These are phyloP conservation scores for Synanthedon myopaeformis DNA, from an alignment of 2,888 invertebrate genomes.

Conservation along the genomic window DNA sequence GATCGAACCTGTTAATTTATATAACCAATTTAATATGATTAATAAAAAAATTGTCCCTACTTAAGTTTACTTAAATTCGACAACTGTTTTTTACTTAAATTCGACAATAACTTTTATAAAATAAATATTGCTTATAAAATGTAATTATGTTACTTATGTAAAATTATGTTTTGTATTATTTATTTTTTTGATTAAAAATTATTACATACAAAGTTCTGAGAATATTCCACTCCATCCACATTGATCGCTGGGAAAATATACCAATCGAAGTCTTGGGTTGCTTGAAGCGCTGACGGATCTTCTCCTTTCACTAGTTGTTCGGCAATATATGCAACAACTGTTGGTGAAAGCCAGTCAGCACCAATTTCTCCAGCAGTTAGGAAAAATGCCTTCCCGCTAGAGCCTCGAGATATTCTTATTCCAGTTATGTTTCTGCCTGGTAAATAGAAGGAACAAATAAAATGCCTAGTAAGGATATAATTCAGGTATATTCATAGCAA, in stretches of 20 bases:
- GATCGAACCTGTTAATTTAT: constrained; percentile 56
- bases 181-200: too few species aligned
- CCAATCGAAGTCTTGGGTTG: constrained; percentile 75
- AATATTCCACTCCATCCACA: constrained; percentile 81
- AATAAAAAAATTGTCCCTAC: too few species aligned
- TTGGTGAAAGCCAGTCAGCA: constrained; percentile 82
- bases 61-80: too few species aligned
- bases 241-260: constrained; percentile 80
- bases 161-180: too few species aligned
- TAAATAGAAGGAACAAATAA: constrained; percentile 6
- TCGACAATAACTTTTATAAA: too few species aligned
- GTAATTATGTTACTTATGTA: too few species aligned
- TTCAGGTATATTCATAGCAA: too few species aligned
- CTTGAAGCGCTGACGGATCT: constrained; percentile 47
- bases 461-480: background rate
- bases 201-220: constrained; percentile 63
- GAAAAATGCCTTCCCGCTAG: constrained; percentile 31
- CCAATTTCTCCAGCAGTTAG: constrained; percentile 73
- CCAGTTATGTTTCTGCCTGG: constrained; percentile 60
- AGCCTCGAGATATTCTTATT: constrained; percentile 39
- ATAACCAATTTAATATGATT: too few species aligned
- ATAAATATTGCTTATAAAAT: too few species aligned
- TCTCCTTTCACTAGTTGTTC: constrained; percentile 72
- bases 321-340: constrained; percentile 72
- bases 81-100: too few species aligned